Conservation (phyloP, 2,888 invertebrate species). For the Lycaena phlaeas region DNA sequence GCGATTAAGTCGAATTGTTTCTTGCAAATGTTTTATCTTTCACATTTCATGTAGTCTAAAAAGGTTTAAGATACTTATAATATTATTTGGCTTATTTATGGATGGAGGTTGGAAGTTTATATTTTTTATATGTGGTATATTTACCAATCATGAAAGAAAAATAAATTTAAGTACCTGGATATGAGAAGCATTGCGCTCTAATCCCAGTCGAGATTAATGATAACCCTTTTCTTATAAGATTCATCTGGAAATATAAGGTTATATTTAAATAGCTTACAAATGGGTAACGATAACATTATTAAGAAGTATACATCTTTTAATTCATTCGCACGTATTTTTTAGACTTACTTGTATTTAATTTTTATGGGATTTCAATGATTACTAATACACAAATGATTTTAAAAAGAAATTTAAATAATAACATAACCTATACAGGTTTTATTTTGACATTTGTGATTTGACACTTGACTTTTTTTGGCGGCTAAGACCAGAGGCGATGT, state of each 20-base stretch:
- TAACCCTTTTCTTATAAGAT: conserved; percentile 49
- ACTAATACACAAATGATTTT: background rate
- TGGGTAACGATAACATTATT: background rate
- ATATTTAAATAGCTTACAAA: too few relatives aligned
- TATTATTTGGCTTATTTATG: too few relatives aligned
- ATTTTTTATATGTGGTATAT: background rate
- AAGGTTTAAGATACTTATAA: too few relatives aligned
- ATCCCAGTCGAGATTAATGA: conserved; percentile 45
- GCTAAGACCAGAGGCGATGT: too few relatives aligned
- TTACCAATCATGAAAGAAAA: too few relatives aligned
- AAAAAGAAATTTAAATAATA: conserved; percentile 12
- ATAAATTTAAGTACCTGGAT: conserved; percentile 32
- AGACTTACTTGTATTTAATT: background rate
- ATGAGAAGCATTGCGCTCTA: conserved; percentile 38
- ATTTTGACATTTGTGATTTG: conserved; percentile 13
- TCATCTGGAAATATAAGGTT: conserved; percentile 45
- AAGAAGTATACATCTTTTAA: background rate
- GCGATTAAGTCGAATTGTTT: too few relatives aligned
- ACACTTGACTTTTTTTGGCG: too few relatives aligned
- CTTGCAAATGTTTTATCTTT: too few relatives aligned
- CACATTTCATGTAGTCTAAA: too few relatives aligned
- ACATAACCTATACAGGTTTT: conserved; percentile 26
- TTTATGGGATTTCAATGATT: background rate
- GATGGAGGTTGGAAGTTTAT: background rate
- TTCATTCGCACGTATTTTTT: background rate